Evolutionary conservation across 37 sponge, comb jelly and placozoan genomes (phyloP).

Genomic region (Amphimedon queenslandica): DNA sequence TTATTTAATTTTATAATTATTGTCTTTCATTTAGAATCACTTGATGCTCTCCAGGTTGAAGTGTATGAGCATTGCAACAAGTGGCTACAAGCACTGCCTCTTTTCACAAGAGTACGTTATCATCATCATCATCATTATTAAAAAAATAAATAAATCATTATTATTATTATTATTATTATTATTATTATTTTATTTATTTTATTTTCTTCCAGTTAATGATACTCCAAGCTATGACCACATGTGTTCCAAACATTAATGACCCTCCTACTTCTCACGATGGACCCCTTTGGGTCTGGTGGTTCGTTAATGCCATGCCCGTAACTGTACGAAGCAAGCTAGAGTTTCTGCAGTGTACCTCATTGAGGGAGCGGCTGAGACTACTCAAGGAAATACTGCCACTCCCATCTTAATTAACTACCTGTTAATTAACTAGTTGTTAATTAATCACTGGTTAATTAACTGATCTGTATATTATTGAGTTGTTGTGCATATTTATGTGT

Average conservation of each 20-base stretch:
- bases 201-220: no score
- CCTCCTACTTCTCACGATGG: conserved; percentile 63
- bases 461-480: no score
- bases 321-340: conserved; percentile 15
- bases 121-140: background rate
- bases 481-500: no score
- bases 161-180: no score
- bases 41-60: conserved; percentile 32
- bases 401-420: no score
- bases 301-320: conserved; percentile 40
- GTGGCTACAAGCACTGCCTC: conserved; percentile 50
- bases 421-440: no score
- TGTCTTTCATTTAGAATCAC: background rate
- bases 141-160: no score
- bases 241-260: no score
- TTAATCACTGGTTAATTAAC: no score
- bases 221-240: no score
- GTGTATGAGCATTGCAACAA: conserved; percentile 35
- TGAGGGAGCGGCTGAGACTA: conserved; percentile 31
- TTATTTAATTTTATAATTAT: background rate
- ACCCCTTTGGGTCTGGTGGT: conserved; percentile 74
- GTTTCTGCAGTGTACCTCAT: conserved; percentile 37
- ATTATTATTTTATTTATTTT: no score
- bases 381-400: conserved; percentile 27
- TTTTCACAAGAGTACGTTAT: conserved; percentile 14